Conservation (phyloP, 2,888 invertebrate species). For the Hypsopygia costalis region DNA sequence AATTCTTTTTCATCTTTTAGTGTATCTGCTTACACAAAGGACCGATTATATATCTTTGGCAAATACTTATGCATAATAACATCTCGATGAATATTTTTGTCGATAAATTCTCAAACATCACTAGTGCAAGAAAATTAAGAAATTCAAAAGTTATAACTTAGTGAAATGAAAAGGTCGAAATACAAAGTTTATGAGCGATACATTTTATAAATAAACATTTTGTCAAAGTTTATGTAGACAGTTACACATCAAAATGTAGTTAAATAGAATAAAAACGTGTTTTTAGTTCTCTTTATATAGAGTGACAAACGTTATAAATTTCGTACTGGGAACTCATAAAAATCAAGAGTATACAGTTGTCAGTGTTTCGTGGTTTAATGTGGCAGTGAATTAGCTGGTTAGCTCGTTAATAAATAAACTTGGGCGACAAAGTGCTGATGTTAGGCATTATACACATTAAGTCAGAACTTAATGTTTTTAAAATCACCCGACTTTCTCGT, state of each 20-base stretch:
- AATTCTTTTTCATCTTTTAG: conserved; percentile 53
- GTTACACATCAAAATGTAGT: conserved; percentile 33
- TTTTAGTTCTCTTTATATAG: conserved; percentile 39
- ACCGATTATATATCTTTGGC: conserved; percentile 25
- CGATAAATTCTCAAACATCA: background rate
- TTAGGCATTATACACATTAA: conserved; percentile 21
- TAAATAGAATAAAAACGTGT: conserved; percentile 38
- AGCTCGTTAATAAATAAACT: conserved; percentile 58
- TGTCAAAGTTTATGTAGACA: background rate
- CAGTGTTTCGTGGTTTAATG: conserved; percentile 49
- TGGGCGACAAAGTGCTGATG: conserved; percentile 22
- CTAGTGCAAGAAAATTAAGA: background rate
- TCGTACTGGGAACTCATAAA: conserved; percentile 59
- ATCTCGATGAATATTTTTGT: background rate
- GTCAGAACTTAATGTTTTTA: too few species aligned
- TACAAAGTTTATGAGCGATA: background rate
- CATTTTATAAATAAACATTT: background rate
- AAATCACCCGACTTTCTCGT: too few species aligned
- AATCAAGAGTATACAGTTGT: conserved; percentile 60
- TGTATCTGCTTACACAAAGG: conserved; percentile 42
- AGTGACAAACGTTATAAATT: conserved; percentile 67
- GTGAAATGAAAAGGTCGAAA: background rate
- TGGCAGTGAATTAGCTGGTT: conserved; percentile 60
- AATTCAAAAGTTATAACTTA: background rate
- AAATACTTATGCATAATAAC: conserved; percentile 1